Base-by-base conservation (phyloP, 2,888 invertebrate genomes). In the Oxyscelio sp. region DNA sequence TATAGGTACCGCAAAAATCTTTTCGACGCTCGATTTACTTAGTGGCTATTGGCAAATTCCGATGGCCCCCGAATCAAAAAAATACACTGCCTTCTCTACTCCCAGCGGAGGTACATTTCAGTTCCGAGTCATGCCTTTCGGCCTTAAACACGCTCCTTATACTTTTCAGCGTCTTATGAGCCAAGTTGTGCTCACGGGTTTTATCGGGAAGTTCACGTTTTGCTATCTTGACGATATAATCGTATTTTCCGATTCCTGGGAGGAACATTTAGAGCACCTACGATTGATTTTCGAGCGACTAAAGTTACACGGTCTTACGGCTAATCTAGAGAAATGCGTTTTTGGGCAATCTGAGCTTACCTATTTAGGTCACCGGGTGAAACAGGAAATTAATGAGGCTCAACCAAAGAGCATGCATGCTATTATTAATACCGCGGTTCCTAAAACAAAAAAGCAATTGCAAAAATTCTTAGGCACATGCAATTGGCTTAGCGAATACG, bases 191-290 rank as follows among this genome's bases (percentile, higher is more conserved):
- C 80, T 89, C 11, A 21, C 59, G 0, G 88, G 87, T 0, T 85
- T 83, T 43, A 54, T 88, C 0, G 70, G 81, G 9, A 50, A 81
- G 2, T 61, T 61, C 8, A 82, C 78, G 1, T 17, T 83, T 5
- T 89, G 86, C 0, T 91, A 91, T 65, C 43, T 91, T 4, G 90
- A 91, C 59, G 90, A 91, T 65, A 87, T 91, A n/a, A 87, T 91
- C 19, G 50, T 89, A n/a, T 87, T 17, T 17, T 65, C 65, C 3
- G 4, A 65, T 4, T 9, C 34, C 1, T 73, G 34, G 40, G 58
- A 66, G 0, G 77, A 87, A 4, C 88, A 89, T 63, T 74, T 88
- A 0, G n/a, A 43, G 0, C 87, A 89, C 38, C 71, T 89, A 5
- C 50, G 58, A 2, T 9, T 70, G n/a, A 73, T 90, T 0, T 52